Evolutionary conservation across 1,140 invertebrate species (phyloP).

Genomic region (Eubasilissa regina): DNA sequence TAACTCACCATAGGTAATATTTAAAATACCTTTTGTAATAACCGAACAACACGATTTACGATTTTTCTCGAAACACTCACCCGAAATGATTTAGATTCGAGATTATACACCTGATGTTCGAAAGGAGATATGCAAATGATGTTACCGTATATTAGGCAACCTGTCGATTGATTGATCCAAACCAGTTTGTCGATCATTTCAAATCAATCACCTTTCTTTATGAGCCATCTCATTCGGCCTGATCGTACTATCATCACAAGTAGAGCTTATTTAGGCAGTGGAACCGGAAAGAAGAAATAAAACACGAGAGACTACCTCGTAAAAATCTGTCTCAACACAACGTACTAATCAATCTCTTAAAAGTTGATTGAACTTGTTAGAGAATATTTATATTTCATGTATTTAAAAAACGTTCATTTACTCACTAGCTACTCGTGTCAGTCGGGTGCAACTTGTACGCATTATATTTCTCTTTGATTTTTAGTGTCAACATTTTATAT

Average conservation of each 20-base stretch:
- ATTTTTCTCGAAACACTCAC: conserved; percentile 51
- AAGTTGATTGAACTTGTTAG: conserved; percentile 44
- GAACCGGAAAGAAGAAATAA: conserved; percentile 57
- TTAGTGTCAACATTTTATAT: background rate
- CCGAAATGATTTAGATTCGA: conserved; percentile 57
- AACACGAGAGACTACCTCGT: conserved; percentile 46
- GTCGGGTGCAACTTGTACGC: conserved; percentile 7
- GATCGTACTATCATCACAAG: conserved; percentile 52
- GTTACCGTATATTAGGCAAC: conserved; percentile 61
- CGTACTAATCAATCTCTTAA: conserved; percentile 45
- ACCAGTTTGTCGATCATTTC: conserved; percentile 60
- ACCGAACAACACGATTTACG: conserved; percentile 46
- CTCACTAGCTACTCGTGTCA: background rate
- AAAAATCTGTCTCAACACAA: conserved; percentile 54
- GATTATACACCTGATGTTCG: conserved; percentile 59
- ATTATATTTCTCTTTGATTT: background rate
- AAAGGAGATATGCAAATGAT: conserved; percentile 59
- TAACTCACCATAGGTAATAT: conserved; percentile 24
- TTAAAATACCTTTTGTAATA: conserved; percentile 41
- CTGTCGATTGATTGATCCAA: conserved; percentile 59
- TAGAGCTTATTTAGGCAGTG: conserved; percentile 33
- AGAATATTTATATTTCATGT: conserved; percentile 27
- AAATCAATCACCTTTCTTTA: conserved; percentile 61
- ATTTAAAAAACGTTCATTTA: conserved; percentile 36
- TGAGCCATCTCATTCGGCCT: conserved; percentile 58